Evolutionary conservation across 2,888 invertebrate species (phyloP).

Genomic region (Erynnis tages): DNA sequence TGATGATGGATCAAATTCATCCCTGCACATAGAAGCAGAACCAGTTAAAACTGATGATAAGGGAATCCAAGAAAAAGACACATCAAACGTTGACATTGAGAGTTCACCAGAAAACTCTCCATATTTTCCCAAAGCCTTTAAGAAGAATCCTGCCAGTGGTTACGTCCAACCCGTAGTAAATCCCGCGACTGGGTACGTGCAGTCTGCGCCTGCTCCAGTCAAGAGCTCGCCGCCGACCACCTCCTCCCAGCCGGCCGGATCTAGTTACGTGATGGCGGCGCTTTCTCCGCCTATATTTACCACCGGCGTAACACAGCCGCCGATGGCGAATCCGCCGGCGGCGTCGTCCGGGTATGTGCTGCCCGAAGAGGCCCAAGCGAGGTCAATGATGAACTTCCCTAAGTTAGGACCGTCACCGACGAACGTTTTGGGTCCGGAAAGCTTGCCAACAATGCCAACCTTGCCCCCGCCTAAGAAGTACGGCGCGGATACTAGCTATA

Average conservation of each 20-base stretch:
- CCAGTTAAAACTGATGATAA: conserved; percentile 47
- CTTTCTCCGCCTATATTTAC: conserved; percentile 66
- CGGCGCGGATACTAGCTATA: conserved; percentile 64
- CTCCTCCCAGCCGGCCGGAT: conserved; percentile 52
- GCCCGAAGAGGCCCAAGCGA: conserved; percentile 61
- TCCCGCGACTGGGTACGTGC: conserved; percentile 53
- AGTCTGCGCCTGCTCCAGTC: conserved; percentile 48
- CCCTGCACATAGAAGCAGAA: conserved; percentile 62
- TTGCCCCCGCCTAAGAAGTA: conserved; percentile 64
- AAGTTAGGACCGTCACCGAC: conserved; percentile 57
- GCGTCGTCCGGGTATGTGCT: conserved; percentile 66
- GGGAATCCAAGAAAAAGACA: conserved; percentile 46
- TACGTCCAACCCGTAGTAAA: conserved; percentile 55
- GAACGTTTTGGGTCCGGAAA: conserved; percentile 63
- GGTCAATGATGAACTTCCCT: conserved; percentile 60
- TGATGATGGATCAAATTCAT: conserved; percentile 68
- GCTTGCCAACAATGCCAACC: conserved; percentile 71
- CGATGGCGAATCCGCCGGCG: conserved; percentile 45
- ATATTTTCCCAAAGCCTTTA: conserved; percentile 58
- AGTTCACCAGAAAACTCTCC: conserved; percentile 56
- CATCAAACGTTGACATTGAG: conserved; percentile 54
- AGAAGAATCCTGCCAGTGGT: conserved; percentile 59
- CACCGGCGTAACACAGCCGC: conserved; percentile 51
- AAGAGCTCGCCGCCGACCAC: conserved; percentile 41
- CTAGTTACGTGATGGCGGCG: conserved; percentile 73